Conservation (phyloP, 2,113 vertebrate genomes). For the Psephotus haematonotus region DNA sequence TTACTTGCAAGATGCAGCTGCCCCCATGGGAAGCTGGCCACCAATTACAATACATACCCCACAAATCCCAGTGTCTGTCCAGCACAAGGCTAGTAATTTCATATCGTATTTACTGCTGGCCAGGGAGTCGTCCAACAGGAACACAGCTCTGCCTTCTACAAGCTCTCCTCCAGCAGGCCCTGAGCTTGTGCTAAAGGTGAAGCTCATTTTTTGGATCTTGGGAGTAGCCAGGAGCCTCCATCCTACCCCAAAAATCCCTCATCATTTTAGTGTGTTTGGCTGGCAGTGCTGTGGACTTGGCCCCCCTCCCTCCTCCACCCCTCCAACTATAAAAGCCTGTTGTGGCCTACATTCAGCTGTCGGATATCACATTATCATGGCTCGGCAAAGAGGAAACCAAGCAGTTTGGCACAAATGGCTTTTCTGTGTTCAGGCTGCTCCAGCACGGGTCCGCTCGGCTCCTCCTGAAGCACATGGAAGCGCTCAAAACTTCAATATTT, state of each 20-base stretch:
- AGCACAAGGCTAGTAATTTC: background rate
- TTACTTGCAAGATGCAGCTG: background rate
- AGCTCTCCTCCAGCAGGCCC: background rate
- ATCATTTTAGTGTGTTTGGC: background rate
- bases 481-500: conserved; percentile 66
- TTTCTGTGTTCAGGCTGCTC: conserved; percentile 62
- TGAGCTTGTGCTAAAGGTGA: background rate
- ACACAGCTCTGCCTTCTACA: background rate
- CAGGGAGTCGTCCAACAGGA: background rate
- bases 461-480: conserved; percentile 62
- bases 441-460: background rate
- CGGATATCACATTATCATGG: conserved; percentile 56
- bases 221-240: background rate
- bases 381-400: conserved; percentile 59
- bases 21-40: background rate
- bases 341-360: conserved; percentile 61
- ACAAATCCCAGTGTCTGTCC: background rate
- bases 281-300: background rate
- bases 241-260: background rate
- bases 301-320: background rate
- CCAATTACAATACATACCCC: background rate
- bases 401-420: conserved; percentile 70
- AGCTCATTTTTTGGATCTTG: background rate
- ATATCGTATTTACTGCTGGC: background rate
- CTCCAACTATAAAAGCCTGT: conserved; percentile 28